A percentile compares a stretch with the other conserved stretches of the same genome.
Evolutionary conservation across 2,113 vertebrate genomes (phyloP).

Genomic region (Plecotus auritus): DNA sequence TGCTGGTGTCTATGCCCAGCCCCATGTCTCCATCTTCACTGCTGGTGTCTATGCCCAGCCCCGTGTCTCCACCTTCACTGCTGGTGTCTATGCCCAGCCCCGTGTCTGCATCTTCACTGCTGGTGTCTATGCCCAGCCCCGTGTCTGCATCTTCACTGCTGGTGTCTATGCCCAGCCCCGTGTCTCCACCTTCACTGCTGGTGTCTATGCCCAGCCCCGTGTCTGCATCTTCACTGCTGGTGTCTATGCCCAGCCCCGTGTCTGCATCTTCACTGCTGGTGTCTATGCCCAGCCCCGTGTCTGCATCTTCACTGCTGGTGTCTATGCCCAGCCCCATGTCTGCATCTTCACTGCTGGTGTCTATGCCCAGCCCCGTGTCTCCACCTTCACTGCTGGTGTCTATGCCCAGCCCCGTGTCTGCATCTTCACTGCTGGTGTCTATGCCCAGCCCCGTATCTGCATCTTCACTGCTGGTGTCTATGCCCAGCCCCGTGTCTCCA

Average conservation of each 20-base stretch:
- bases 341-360: neutral
- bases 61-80: neutral
- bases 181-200: no score
- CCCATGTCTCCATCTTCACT: neutral
- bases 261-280: neutral
- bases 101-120: neutral
- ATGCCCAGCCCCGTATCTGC: no score
- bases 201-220: neutral
- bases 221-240: neutral
- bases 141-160: neutral
- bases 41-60: no score
- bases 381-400: no score
- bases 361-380: no score
- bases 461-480: neutral
- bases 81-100: no score
- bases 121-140: rapidly evolving
- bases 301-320: neutral
- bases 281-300: neutral
- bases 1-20: no score
- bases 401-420: neutral
- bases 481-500: no score
- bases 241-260: no score
- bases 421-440: no score
- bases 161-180: no score
- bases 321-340: neutral